Conservation (phyloP, 2,797 vertebrate species). For the Microctenopoma lineatum region DNA sequence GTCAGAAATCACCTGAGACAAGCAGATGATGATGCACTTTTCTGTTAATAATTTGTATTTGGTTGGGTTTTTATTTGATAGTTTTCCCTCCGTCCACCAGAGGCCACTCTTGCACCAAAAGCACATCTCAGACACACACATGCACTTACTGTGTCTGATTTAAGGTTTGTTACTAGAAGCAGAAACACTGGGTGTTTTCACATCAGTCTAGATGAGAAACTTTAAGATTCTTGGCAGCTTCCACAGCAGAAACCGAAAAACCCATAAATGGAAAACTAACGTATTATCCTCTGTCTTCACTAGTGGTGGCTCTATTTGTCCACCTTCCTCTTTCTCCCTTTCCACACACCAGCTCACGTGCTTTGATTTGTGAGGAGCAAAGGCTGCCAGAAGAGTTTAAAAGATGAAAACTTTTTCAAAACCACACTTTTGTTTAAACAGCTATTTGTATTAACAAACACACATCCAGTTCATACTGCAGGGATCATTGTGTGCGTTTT, state of each 20-base stretch:
- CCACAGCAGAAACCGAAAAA: constrained; percentile 1
- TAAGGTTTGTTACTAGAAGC: no score
- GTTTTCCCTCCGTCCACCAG: constrained; percentile 7
- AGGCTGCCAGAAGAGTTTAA: background rate
- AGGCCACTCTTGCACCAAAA: constrained; percentile 7
- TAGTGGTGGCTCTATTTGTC: background rate
- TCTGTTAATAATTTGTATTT: background rate
- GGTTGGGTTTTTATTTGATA: background rate
- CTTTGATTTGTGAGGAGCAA: background rate
- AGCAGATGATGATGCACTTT: background rate
- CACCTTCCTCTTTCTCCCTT: background rate
- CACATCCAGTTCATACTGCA: background rate
- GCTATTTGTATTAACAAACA: background rate
- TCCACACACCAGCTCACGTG: background rate
- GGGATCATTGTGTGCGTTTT: background rate
- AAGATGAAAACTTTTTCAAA: no score
- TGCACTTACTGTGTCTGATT: no score
- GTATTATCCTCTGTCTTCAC: background rate
- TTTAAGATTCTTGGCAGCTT: background rate
- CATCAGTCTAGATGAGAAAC: background rate
- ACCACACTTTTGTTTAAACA: no score
- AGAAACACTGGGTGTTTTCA: background rate
- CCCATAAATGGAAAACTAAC: constrained; percentile 2
- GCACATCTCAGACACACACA: no score
- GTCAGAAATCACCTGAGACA: background rate